phyloP scores from a whole-genome alignment of 2,797 vertebrate species.

The Epinephelus coioides region DNA sequence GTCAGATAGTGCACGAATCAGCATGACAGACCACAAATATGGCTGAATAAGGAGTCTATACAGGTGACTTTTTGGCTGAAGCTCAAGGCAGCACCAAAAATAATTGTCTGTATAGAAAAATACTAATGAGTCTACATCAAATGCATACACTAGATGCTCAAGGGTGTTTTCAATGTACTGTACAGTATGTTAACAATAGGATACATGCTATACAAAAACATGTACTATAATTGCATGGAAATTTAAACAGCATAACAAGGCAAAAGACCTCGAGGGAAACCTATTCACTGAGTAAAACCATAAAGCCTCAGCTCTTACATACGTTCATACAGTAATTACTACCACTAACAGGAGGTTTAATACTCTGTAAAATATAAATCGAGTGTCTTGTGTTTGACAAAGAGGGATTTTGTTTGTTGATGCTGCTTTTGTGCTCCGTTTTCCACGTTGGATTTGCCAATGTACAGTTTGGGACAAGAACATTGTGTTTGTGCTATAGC shows the following conservation, averaged over 20 bases:
- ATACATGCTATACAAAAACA: neutral
- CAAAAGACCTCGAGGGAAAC: neutral
- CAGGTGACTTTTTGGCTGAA: neutral
- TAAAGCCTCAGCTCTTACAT: neutral
- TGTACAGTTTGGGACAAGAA: slow-evolving; percentile 2
- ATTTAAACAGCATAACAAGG: neutral
- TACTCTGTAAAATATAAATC: neutral
- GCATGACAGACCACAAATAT: neutral
- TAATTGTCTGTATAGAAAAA: neutral
- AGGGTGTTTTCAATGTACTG: neutral
- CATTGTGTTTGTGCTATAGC: neutral
- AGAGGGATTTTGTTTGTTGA: neutral
- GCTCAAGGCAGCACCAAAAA: neutral
- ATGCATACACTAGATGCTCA: neutral
- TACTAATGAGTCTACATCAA: neutral
- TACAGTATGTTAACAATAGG: neutral
- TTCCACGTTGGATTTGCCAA: slow-evolving; percentile 7
- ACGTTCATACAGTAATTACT: neutral
- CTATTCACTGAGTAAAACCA: neutral
- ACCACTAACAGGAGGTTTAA: slow-evolving; percentile 1
- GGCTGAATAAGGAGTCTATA: neutral
- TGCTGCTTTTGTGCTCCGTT: slow-evolving; percentile 14
- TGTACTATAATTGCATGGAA: neutral
- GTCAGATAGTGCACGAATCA: neutral
- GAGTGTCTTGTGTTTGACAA: neutral